Evolutionary conservation across 2,888 invertebrate genomes (phyloP).

Genomic region (Stenchaetothrips biformis): DNA sequence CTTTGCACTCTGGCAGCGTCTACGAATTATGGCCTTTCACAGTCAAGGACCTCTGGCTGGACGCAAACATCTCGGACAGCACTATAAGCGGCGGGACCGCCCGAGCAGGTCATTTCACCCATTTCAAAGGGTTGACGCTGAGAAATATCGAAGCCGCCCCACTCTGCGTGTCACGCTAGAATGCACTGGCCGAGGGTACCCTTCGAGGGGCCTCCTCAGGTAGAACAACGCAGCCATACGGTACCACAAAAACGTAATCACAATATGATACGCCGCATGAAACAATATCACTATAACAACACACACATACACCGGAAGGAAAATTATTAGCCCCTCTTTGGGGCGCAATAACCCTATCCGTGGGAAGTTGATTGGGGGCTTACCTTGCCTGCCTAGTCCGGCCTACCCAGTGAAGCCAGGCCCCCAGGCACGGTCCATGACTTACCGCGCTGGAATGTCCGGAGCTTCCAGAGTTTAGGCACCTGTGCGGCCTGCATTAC

Average conservation of each 20-base stretch:
- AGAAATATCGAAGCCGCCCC: slow-evolving; percentile 5
- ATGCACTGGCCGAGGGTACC: background rate
- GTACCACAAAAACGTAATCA: slow-evolving; percentile 4
- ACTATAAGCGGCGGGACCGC: background rate
- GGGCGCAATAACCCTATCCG: background rate
- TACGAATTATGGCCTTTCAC: too few species aligned
- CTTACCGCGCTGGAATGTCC: slow-evolving; percentile 1
- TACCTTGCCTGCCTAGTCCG: too few species aligned
- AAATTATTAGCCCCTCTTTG: background rate
- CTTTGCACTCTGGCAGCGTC: too few species aligned
- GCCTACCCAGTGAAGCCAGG: too few species aligned
- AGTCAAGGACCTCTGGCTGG: too few species aligned
- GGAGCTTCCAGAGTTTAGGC: background rate
- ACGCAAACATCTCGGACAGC: background rate
- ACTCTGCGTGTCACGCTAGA: background rate
- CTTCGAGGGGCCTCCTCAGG: background rate
- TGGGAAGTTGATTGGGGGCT: slow-evolving; percentile 5
- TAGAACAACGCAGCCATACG: background rate
- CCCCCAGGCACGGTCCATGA: background rate
- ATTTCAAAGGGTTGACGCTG: background rate
- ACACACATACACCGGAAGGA: slow-evolving; percentile 1
- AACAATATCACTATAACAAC: slow-evolving; percentile 10
- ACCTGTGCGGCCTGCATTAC: too few species aligned
- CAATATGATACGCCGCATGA: slow-evolving; percentile 7
- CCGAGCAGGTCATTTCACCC: background rate